Conservation (phyloP, 2,888 invertebrate genomes). For the Andricus quercusramuli region DNA sequence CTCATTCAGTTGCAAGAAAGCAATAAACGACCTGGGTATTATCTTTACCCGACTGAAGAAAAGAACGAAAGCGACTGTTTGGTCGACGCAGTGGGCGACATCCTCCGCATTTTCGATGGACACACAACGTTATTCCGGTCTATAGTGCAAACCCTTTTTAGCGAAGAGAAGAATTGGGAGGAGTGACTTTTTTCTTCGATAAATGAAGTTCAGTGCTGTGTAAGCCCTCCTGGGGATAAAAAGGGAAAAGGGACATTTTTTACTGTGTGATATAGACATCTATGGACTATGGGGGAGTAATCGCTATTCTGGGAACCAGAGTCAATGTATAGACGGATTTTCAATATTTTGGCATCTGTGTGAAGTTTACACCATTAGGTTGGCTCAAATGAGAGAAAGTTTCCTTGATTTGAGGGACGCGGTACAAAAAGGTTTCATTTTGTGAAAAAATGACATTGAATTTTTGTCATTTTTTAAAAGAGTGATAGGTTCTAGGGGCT, state of each 20-base stretch:
- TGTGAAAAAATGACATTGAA: too few species aligned
- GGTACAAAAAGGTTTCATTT: too few species aligned
- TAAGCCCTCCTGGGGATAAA: not conserved
- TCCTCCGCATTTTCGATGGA: slow-evolving; percentile 22
- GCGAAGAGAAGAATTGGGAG: slow-evolving; percentile 7
- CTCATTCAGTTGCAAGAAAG: slow-evolving; percentile 30
- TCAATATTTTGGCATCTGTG: too few species aligned
- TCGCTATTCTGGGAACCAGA: not conserved
- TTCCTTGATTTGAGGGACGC: too few species aligned
- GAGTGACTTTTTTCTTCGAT: not conserved
- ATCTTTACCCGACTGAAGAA: slow-evolving; percentile 20
- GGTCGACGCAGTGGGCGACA: not conserved
- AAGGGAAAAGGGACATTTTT: not conserved
- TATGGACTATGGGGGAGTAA: not conserved
- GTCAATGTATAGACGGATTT: not conserved
- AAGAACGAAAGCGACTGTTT: slow-evolving; percentile 2
- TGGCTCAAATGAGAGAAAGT: too few species aligned
- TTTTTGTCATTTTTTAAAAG: too few species aligned
- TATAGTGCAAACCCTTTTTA: slow-evolving; percentile 20
- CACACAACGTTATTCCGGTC: slow-evolving; percentile 23
- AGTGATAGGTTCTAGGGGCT: too few species aligned
- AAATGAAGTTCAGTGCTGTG: slow-evolving; percentile 40
- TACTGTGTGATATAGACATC: not conserved
- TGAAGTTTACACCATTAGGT: not conserved
- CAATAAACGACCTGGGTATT: slow-evolving; percentile 28